Base-by-base conservation (phyloP, 2,888 invertebrate genomes). In the Volucella inflata region DNA sequence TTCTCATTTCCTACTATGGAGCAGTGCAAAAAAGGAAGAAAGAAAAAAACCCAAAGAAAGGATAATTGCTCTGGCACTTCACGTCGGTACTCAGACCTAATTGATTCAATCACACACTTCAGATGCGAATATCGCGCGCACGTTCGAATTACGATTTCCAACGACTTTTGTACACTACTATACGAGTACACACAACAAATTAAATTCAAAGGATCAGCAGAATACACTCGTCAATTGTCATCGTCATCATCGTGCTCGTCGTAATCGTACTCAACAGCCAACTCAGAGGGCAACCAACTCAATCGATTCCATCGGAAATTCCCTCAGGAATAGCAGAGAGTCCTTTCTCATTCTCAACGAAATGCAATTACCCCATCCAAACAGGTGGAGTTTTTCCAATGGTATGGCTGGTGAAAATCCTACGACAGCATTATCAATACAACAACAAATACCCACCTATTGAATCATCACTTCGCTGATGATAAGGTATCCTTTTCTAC, bases 101-200 rank as follows among this genome's bases (percentile, higher is more conserved):
- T 81, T 85, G 85, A 85, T 81, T 85, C 81, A 81, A 85, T 85
- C 85, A 81, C 85, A 81, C 78, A 76, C 71, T 81, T 85, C 81
- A 85, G 77, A 83, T 72, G 72, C 55, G 71, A 78, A 62, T 71
- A 71, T 78, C 59, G 38, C 55, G 59, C 60, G 67, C 38, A 48
- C 71, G 50, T 59, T 57, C 51, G 40, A 59, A 82, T 77, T 65
- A 59, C 65, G 51, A 30, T 30, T 30, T 30, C 30, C 30, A 57
- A 50, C 53, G 74, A 44, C 48, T 38, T 55, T 48, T 64, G 65
- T 65, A 72, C 59, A 64, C 16, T 30, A 64, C 16, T 30, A 17
- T n/a, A 53, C 40, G 42, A 30, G 51, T 40, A 40, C 30, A 62
- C 53, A 59, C 67, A 84, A 81, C 67, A 81, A 81, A 81, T 85